Evolutionary conservation across 2,113 vertebrate genomes (phyloP).

Genomic region (Blennius ocellaris): DNA sequence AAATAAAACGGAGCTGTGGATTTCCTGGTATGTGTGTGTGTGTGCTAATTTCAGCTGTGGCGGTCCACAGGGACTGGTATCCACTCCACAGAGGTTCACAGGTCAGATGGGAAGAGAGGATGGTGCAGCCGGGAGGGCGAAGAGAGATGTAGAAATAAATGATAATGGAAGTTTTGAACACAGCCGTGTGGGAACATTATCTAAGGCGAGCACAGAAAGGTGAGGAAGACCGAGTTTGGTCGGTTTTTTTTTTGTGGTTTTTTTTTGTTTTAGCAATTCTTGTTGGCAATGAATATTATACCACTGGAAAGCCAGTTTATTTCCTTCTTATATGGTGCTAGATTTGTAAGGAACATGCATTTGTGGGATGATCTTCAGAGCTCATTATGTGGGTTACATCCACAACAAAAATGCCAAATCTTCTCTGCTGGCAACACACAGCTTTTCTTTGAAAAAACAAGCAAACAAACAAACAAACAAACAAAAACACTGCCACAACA

Average conservation of each 20-base stretch:
- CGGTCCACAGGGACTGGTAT: slow-evolving; percentile 27
- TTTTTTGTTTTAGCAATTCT: no score
- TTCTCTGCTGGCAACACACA: no score
- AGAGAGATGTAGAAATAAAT: neutral
- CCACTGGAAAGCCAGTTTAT: neutral
- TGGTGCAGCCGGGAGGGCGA: neutral
- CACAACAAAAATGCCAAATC: no score
- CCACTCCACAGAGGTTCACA: slow-evolving; percentile 29
- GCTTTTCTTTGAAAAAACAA: no score
- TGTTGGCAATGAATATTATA: neutral
- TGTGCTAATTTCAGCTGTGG: slow-evolving; percentile 33
- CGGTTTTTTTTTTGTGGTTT: no score
- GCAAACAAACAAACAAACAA: no score
- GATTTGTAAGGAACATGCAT: neutral
- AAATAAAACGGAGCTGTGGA: slow-evolving; percentile 53
- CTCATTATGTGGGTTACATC: no score
- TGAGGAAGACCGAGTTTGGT: no score
- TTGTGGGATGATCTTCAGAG: no score
- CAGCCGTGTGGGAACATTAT: neutral
- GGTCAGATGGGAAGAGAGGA: slow-evolving; percentile 26
- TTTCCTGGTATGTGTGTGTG: slow-evolving; percentile 48
- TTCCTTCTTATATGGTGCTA: slow-evolving; percentile 1
- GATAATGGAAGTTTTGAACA: slow-evolving; percentile 1
- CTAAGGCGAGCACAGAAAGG: no score
- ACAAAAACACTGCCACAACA: no score